Base-by-base conservation (phyloP, 2,888 invertebrate species). In the Prenolepis imparis region DNA sequence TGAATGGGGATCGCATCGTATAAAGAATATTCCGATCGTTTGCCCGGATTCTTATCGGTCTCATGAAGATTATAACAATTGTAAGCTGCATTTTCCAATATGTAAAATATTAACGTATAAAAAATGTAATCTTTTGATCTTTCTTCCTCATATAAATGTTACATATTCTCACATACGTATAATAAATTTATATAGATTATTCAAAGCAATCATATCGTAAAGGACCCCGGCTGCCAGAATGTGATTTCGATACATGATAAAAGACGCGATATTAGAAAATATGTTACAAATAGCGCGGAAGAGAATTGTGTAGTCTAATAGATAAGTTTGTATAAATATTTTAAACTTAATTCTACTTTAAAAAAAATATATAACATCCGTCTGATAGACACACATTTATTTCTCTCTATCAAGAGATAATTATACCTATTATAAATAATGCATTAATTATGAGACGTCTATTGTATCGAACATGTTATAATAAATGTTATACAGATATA, bases 201-300 rank as follows among this genome's bases (percentile, higher is more conserved):
- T 86, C 87, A 48, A 90, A 87, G 81, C 82, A 68, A 70, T 86
- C 84, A 24, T 85, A 85, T 75, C 87, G 72, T 21, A 88, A 88
- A 28, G 91, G 88, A 82, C 93, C 93, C n/a, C 90, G 90, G 6
- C 77, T 92, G 32, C 93, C 92, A 11, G 77, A 87, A 36, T 92
- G 91, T 73, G 93, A 93, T 84, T 93, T 93, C 64, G 92, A 92
- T 41, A 92, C 90, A 82, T 91, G 88, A 90, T 77, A 67, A 67
- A 80, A 66, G 74, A 59, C 15, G 24, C 28, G 41, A 68, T 44
- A 12, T 52, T 41, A 5, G 0, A 36, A 24, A 84, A 73, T 5
- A 12, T 32, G 67, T 39, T 44, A 72, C 41, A 24, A 44, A 59
- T 44, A 75, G n/a, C 4, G 15, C 5, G 21, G 1, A 73, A 36